Evolutionary conservation across 2,888 invertebrate species (phyloP).

Genomic region (Macrosoma leucophasiata): DNA sequence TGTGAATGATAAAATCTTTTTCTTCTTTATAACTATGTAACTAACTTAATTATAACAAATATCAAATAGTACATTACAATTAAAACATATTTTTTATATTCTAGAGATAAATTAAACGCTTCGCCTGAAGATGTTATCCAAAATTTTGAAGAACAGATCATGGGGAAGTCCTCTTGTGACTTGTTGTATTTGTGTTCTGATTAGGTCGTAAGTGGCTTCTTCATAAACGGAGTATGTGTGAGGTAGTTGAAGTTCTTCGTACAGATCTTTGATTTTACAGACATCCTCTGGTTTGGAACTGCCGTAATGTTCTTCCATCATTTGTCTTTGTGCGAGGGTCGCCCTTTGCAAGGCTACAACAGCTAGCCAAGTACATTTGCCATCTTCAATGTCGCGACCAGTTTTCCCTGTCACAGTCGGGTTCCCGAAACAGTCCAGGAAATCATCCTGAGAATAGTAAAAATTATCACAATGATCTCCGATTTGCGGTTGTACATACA

Average conservation of each 20-base stretch:
- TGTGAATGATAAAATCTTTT: too few relatives aligned
- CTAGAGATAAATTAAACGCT: slow-evolving; percentile 74
- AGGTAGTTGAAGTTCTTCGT: slow-evolving; percentile 84
- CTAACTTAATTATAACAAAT: too few relatives aligned
- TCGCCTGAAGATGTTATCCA: slow-evolving; percentile 87
- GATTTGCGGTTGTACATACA: too few relatives aligned
- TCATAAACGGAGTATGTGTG: slow-evolving; percentile 87
- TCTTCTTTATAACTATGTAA: too few relatives aligned
- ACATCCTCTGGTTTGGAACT: slow-evolving; percentile 79
- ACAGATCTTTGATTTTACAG: slow-evolving; percentile 82
- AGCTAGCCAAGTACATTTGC: slow-evolving; percentile 97
- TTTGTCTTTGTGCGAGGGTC: slow-evolving; percentile 79
- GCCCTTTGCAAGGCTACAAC: slow-evolving; percentile 91
- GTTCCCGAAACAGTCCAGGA: slow-evolving; percentile 93
- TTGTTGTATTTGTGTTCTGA: slow-evolving; percentile 89
- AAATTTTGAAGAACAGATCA: slow-evolving; percentile 86
- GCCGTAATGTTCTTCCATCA: slow-evolving; percentile 88
- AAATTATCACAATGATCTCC: too few relatives aligned
- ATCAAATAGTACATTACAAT: too few relatives aligned
- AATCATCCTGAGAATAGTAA: slow-evolving; percentile 90
- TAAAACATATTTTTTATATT: too few relatives aligned
- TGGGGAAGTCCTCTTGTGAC: slow-evolving; percentile 88
- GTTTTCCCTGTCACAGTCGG: slow-evolving; percentile 90
- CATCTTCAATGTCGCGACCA: slow-evolving; percentile 95
- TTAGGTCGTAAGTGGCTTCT: slow-evolving; percentile 87